A percentile compares a stretch with the other conserved stretches of the same genome.
Evolutionary conservation across 1,140 invertebrate genomes (phyloP).

Genomic region (Caenorhabditis inopinata): DNA sequence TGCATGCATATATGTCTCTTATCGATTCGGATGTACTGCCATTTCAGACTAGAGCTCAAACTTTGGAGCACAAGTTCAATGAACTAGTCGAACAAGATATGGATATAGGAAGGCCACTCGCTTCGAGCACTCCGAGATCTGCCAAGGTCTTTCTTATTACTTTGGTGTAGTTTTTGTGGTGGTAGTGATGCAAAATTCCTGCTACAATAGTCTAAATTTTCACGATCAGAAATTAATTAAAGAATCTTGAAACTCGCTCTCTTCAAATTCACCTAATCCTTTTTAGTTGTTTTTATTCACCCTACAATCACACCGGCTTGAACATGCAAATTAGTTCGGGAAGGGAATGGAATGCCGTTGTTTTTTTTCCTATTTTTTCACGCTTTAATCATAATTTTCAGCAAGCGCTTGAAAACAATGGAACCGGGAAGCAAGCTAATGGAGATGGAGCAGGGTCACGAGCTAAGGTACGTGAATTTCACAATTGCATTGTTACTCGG

Average conservation of each 20-base stretch:
- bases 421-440: background rate
- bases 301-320: too few species aligned
- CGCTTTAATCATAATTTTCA: too few species aligned
- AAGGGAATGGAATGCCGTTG: too few species aligned
- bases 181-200: background rate
- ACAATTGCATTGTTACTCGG: background rate
- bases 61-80: background rate
- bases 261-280: too few species aligned
- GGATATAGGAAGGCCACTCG: background rate
- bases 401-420: background rate
- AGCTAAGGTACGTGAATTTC: too few species aligned
- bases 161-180: constrained; percentile 18
- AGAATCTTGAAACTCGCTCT: too few species aligned
- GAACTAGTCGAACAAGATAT: background rate
- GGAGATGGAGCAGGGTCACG: background rate
- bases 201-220: too few species aligned
- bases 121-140: background rate
- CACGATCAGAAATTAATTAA: too few species aligned
- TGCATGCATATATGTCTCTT: background rate
- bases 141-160: background rate
- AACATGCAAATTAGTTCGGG: too few species aligned
- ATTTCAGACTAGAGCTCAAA: constrained; percentile 15
- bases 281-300: background rate
- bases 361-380: background rate
- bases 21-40: background rate